These are phyloP conservation scores for Epizoanthus stellaris DNA, from an alignment of 92 coral and sea anemone species.

Conservation along the genomic window DNA sequence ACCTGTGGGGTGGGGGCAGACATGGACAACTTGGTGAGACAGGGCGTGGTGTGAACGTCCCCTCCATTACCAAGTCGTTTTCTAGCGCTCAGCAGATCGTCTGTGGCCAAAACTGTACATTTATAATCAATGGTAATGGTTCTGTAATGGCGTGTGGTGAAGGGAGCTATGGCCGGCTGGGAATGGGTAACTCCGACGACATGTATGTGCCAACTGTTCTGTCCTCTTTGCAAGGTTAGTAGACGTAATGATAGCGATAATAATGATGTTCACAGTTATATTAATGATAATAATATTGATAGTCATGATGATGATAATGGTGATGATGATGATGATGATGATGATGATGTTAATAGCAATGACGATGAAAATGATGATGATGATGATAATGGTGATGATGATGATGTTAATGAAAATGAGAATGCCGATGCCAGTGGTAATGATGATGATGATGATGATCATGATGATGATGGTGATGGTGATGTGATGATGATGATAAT, in stretches of 20 bases:
- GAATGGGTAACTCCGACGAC: constrained; percentile 93
- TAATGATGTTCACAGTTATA: neutral
- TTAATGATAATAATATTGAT: no score
- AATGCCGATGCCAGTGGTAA: no score
- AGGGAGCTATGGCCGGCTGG: constrained; percentile 89
- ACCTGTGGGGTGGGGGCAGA: constrained; percentile 92
- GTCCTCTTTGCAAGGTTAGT: constrained; percentile 80
- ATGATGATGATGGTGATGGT: no score
- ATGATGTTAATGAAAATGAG: no score
- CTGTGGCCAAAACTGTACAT: constrained; percentile 90
- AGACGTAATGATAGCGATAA: neutral
- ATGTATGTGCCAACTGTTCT: constrained; percentile 64
- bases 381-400: no score
- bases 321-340: no score
- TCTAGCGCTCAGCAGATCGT: constrained; percentile 78
- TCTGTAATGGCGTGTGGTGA: constrained; percentile 83
- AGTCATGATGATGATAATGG: no score
- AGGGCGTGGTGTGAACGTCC: constrained; percentile 84
- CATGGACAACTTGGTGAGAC: constrained; percentile 88
- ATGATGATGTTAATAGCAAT: no score
- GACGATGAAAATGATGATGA: no score
- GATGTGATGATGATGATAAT: no score
- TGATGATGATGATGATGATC: no score
- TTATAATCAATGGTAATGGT: constrained; percentile 72
- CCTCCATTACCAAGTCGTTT: constrained; percentile 78